Conservation (phyloP, 2,113 vertebrate species). For the Macrotus californicus region DNA sequence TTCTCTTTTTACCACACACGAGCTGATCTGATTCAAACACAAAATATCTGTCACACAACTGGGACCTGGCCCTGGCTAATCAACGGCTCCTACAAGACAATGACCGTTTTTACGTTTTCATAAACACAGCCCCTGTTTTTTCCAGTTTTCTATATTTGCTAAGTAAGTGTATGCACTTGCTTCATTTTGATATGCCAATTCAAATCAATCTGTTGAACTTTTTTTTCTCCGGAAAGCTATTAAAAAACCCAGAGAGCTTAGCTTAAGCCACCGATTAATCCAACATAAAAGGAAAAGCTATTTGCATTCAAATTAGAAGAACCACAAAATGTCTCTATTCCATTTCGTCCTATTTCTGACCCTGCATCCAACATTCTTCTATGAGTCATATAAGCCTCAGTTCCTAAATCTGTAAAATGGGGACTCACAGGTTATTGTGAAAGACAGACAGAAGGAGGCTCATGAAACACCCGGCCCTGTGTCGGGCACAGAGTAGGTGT, state of each 20-base stretch:
- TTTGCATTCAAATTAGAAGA: slow-evolving; percentile 39
- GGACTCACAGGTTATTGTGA: not conserved
- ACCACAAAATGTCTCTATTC: slow-evolving; percentile 31
- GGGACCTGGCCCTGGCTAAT: not conserved
- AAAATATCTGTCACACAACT: not conserved
- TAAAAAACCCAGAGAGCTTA: slow-evolving; percentile 46
- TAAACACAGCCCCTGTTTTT: not conserved
- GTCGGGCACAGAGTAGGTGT: not conserved
- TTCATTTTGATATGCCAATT: slow-evolving; percentile 47
- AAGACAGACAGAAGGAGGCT: not conserved
- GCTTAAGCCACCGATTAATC: slow-evolving; percentile 47
- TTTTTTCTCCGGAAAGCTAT: slow-evolving; percentile 39
- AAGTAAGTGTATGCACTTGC: slow-evolving; percentile 7
- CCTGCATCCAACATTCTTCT: not conserved
- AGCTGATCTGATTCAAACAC: not conserved
- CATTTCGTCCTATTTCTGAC: not conserved
- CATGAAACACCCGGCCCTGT: not conserved
- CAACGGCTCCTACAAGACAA: not conserved
- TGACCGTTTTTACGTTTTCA: not conserved
- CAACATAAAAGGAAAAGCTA: slow-evolving; percentile 50
- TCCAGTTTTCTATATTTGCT: not conserved
- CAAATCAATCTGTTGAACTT: slow-evolving; percentile 47
- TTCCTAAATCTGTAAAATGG: slow-evolving; percentile 32
- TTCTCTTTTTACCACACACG: not conserved
- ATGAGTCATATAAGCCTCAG: not conserved